Conservation (phyloP, 2,797 vertebrate genomes). For the Coregonus sp. region DNA sequence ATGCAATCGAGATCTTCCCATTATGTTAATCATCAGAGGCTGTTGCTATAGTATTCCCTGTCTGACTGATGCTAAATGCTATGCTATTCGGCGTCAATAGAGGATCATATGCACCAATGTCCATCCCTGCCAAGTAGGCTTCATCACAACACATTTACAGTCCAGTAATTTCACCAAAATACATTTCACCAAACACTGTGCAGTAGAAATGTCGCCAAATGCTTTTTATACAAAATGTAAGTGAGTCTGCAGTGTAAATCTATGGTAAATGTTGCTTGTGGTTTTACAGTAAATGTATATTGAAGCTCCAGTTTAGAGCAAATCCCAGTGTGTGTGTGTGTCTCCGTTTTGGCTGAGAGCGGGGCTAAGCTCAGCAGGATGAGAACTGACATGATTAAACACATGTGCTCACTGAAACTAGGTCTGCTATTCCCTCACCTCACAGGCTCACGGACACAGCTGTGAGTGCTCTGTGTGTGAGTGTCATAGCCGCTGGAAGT, state of each 20-base stretch:
- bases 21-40: background rate
- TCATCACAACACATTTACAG: background rate
- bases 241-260: background rate
- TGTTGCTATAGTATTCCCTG: background rate
- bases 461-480: slow-evolving; percentile 17
- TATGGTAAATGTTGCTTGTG: background rate
- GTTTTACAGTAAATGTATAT: slow-evolving; percentile 15
- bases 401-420: slow-evolving; percentile 57
- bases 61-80: background rate
- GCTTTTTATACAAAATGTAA: background rate
- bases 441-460: slow-evolving; percentile 34
- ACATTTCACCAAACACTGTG: background rate
- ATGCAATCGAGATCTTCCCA: too few relatives aligned
- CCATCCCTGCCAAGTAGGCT: background rate
- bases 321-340: background rate
- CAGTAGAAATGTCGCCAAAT: background rate
- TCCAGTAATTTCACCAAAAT: background rate
- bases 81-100: background rate
- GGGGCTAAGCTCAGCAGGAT: slow-evolving; percentile 31
- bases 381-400: slow-evolving; percentile 63
- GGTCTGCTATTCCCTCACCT: slow-evolving; percentile 62
- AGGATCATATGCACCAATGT: background rate
- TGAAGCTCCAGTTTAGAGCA: background rate
- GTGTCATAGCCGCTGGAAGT: background rate
- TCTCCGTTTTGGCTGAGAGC: slow-evolving; percentile 23